Conservation (phyloP, 2,113 vertebrate genomes). For the Excalfactoria chinensis region DNA sequence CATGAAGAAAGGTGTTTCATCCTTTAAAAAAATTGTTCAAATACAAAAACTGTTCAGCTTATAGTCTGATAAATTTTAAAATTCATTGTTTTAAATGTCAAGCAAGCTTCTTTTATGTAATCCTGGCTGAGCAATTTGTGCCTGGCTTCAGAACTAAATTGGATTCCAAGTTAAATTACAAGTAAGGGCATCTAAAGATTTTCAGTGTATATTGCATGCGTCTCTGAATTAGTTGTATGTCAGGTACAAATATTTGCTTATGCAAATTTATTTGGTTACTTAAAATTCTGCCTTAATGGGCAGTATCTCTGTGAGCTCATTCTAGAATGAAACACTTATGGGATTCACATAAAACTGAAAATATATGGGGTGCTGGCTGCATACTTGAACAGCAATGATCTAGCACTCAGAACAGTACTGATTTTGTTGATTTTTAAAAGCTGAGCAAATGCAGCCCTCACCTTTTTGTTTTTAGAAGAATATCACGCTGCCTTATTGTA, state of each 20-base stretch:
- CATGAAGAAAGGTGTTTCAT: neutral
- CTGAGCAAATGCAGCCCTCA: slow-evolving; percentile 34
- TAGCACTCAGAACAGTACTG: neutral
- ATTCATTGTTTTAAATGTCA: neutral
- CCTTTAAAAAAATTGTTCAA: neutral
- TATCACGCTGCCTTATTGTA: neutral
- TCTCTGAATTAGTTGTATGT: neutral
- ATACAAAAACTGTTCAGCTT: neutral
- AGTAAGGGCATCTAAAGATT: neutral
- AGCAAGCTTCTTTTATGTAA: neutral
- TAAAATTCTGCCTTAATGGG: slow-evolving; percentile 5
- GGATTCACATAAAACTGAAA: slow-evolving; percentile 27
- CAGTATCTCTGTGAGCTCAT: neutral
- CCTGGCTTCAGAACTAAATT: neutral
- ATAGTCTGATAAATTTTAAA: neutral
- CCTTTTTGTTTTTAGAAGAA: slow-evolving; percentile 17
- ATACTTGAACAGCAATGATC: slow-evolving; percentile 5
- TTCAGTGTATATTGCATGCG: neutral
- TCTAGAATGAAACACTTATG: neutral
- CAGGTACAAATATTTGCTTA: slow-evolving; percentile 11
- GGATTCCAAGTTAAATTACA: neutral
- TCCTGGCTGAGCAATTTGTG: neutral
- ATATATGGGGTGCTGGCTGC: neutral
- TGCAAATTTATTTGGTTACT: slow-evolving; percentile 10
- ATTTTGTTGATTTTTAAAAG: slow-evolving; percentile 55